phyloP scores from a whole-genome alignment of 2,797 vertebrate species.

The Cheirogaleus major region DNA sequence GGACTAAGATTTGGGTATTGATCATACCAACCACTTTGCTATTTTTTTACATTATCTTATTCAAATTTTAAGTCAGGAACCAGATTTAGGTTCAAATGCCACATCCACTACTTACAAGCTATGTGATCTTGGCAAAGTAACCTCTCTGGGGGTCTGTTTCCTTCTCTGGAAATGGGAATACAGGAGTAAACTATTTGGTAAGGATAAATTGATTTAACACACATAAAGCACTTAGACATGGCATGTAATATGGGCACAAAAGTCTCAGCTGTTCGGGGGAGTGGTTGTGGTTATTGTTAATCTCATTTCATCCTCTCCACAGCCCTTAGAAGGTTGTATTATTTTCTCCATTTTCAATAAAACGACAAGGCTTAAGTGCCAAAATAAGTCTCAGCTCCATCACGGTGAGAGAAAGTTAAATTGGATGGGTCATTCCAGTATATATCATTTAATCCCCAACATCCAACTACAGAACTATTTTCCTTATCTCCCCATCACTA shows the following conservation, averaged over 20 bases:
- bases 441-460: not conserved
- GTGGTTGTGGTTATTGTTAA: not conserved
- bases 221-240: not conserved
- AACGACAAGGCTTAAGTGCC: not conserved
- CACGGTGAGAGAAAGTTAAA: slow-evolving; percentile 1
- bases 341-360: not conserved
- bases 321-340: not conserved
- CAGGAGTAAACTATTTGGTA: not conserved
- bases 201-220: not conserved
- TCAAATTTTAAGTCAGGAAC: not conserved
- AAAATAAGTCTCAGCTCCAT: not conserved
- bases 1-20: not conserved
- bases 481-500: not conserved
- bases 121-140: not conserved
- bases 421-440: not conserved
- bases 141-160: not conserved
- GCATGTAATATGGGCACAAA: not conserved
- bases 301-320: not conserved
- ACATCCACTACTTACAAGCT: not conserved
- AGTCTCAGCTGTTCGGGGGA: not conserved
- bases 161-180: not conserved
- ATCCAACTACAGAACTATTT: not conserved
- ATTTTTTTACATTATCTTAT: not conserved
- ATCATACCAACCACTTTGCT: not conserved
- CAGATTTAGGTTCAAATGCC: not conserved